These are phyloP conservation scores for Heteromyza rotundicornis DNA, from an alignment of 2,888 invertebrate genomes.

Conservation along the genomic window DNA sequence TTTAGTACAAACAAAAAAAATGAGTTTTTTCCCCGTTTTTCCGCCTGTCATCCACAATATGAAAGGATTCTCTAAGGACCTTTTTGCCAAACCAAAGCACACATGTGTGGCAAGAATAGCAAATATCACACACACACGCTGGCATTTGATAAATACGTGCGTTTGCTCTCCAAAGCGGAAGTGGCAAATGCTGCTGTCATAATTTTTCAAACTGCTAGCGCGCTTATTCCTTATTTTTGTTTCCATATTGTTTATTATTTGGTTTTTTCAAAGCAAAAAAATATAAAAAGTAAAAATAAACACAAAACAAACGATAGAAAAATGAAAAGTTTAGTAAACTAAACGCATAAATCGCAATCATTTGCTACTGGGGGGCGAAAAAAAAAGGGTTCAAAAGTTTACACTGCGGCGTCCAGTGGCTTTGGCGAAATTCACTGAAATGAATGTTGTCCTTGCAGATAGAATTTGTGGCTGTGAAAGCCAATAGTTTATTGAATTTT, in stretches of 20 bases:
- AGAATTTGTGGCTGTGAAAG: no score
- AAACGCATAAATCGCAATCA: constrained; percentile 15
- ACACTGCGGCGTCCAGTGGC: neutral
- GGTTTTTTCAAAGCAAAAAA: no score
- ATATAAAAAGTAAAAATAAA: no score
- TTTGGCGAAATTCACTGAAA: no score
- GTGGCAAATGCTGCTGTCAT: neutral
- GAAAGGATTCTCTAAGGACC: no score
- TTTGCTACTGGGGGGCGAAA: no score
- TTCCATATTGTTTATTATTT: neutral
- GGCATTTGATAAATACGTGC: constrained; percentile 14
- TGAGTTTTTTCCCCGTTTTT: no score
- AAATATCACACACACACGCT: neutral
- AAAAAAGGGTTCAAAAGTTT: constrained; percentile 3
- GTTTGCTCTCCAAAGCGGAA: constrained; percentile 5
- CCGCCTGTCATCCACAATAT: no score
- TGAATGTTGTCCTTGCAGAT: no score
- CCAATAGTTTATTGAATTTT: neutral
- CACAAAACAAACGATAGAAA: no score
- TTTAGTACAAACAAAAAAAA: no score
- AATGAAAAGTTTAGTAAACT: constrained; percentile 6
- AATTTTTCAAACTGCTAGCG: neutral
- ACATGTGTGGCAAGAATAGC: neutral
- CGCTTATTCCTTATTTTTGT: constrained; percentile 19
- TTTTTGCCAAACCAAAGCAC: no score